Percentiles rank a stretch among this genome's conserved stretches.
phyloP scores from a whole-genome alignment of 2,797 vertebrate species.

The Amazonetta brasiliensis region DNA sequence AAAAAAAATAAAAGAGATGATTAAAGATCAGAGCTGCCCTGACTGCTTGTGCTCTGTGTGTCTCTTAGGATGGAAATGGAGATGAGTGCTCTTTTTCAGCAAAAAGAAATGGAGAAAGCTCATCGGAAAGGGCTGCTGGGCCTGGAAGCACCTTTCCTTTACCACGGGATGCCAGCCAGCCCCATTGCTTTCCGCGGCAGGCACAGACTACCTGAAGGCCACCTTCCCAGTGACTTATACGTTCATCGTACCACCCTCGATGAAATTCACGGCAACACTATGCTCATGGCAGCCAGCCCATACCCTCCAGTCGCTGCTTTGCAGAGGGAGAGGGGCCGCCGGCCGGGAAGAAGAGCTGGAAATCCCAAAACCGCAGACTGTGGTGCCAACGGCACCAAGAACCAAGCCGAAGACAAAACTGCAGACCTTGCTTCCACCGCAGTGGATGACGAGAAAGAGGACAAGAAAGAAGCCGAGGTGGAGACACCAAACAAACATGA shows the following conservation, averaged over 20 bases:
- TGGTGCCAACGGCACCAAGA: conserved; percentile 77
- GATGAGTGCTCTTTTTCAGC: conserved; percentile 94
- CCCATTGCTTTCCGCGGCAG: conserved; percentile 85
- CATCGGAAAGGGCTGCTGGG: conserved; percentile 89
- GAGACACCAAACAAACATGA: conserved; percentile 79
- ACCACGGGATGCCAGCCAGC: conserved; percentile 80
- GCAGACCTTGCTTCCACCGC: conserved; percentile 74
- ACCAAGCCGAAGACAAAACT: conserved; percentile 84
- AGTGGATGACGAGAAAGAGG: conserved; percentile 87
- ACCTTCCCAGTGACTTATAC: conserved; percentile 82
- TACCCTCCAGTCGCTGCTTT: conserved; percentile 86
- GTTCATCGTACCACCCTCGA: conserved; percentile 86
- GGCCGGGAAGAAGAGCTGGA: conserved; percentile 82
- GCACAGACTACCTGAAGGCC: conserved; percentile 84
- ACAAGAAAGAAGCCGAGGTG: conserved; percentile 83
- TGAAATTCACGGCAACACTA: conserved; percentile 86
- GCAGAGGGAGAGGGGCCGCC: conserved; percentile 88
- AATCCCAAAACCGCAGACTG: conserved; percentile 84
- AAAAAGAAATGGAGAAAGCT: conserved; percentile 92
- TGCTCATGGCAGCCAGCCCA: conserved; percentile 86
- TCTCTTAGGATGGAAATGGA: conserved; percentile 89
- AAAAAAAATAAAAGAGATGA: not conserved
- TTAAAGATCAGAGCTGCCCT: not conserved
- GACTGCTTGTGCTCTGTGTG: conserved; percentile 11
- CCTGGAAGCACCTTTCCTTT: conserved; percentile 86